Evolutionary conservation across 2,113 vertebrate genomes (phyloP).

Genomic region (Heterotis niloticus): DNA sequence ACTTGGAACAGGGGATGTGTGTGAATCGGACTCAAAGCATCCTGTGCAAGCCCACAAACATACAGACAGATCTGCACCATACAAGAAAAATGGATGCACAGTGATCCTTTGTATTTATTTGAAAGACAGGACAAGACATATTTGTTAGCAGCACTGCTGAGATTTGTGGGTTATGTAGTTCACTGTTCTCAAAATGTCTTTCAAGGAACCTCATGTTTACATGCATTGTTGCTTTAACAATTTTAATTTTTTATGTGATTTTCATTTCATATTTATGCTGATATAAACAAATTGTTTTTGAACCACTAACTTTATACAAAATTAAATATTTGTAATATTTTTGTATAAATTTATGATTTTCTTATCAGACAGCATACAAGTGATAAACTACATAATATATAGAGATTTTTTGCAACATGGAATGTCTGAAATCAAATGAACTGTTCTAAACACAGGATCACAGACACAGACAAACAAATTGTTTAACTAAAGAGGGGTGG

Average conservation of each 20-base stretch:
- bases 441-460: neutral
- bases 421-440: constrained; percentile 17
- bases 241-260: constrained; percentile 38
- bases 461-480: constrained; percentile 4
- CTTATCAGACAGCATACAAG: constrained; percentile 21
- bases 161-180: constrained; percentile 24
- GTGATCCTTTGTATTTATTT: constrained; percentile 54
- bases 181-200: constrained; percentile 27
- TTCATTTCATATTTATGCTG: constrained; percentile 38
- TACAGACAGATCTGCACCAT: neutral
- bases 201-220: constrained; percentile 32
- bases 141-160: constrained; percentile 41
- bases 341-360: constrained; percentile 46
- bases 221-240: constrained; percentile 52
- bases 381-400: constrained; percentile 22
- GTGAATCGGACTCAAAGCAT: neutral
- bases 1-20: too few relatives aligned
- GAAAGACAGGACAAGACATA: constrained; percentile 50
- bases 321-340: constrained; percentile 42
- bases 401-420: constrained; percentile 7
- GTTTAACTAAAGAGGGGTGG: neutral
- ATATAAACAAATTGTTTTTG: constrained; percentile 48
- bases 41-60: neutral
- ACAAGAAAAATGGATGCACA: constrained; percentile 26
- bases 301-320: constrained; percentile 54